Conservation (phyloP, 2,888 invertebrate genomes). For the Tyria jacobaeae region DNA sequence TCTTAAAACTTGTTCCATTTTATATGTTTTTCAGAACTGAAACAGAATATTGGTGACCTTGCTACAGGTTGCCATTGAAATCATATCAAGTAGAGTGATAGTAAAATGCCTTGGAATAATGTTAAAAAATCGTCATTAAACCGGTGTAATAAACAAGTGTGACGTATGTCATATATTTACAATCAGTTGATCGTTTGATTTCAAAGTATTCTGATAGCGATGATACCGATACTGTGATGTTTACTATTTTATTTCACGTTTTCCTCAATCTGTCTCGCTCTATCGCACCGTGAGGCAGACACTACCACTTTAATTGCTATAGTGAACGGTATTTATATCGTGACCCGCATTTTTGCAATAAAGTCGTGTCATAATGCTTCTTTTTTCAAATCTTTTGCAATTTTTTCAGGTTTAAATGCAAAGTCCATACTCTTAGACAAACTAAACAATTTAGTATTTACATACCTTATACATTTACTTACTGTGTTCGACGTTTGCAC, state of each 20-base stretch:
- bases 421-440: not conserved
- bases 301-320: conserved; percentile 58
- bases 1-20: not conserved
- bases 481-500: not conserved
- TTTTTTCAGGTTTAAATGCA: not conserved
- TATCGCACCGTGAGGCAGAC: conserved; percentile 42
- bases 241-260: conserved; percentile 77
- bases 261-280: conserved; percentile 79
- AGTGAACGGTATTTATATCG: conserved; percentile 67
- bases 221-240: conserved; percentile 60
- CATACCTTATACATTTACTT: not conserved
- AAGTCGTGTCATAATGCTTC: conserved; percentile 48
- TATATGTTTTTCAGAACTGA: not conserved
- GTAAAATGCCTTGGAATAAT: conserved; percentile 17
- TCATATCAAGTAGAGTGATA: conserved; percentile 17
- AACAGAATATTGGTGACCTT: not conserved
- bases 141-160: conserved; percentile 33
- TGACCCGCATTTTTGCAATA: conserved; percentile 59
- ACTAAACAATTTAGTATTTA: not conserved
- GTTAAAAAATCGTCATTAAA: conserved; percentile 30
- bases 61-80: not conserved
- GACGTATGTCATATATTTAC: conserved; percentile 32
- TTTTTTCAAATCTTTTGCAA: not conserved
- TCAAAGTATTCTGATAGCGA: conserved; percentile 53
- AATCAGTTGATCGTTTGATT: conserved; percentile 49